phyloP scores from a whole-genome alignment of 2,888 invertebrate genomes.

The Drosophila yooni region DNA sequence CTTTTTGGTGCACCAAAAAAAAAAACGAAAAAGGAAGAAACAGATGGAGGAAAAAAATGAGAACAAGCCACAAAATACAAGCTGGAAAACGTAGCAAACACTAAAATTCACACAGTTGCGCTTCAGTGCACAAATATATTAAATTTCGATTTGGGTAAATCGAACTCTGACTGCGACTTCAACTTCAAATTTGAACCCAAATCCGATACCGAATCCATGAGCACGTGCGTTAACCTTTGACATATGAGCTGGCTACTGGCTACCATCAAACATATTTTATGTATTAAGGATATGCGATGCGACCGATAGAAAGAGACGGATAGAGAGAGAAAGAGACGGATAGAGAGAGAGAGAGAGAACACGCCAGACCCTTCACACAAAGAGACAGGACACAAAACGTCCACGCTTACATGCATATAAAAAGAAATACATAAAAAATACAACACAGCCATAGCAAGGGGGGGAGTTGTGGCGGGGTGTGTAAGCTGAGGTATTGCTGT shows the following conservation, averaged over 20 bases:
- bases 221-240: constrained; percentile 83
- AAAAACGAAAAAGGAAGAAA: constrained; percentile 5
- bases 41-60: constrained; percentile 8
- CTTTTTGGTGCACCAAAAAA: constrained; percentile 28
- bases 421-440: constrained; percentile 20
- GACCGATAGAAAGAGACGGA: constrained; percentile 7
- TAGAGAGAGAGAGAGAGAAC: constrained; percentile 10
- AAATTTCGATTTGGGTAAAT: constrained; percentile 72
- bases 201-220: constrained; percentile 58
- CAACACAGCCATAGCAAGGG: constrained; percentile 5
- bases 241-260: constrained; percentile 70
- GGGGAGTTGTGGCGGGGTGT: background rate
- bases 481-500: background rate
- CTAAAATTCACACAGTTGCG: constrained; percentile 62
- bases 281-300: constrained; percentile 70
- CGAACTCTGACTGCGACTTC: constrained; percentile 33
- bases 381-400: constrained; percentile 22
- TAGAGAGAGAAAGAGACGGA: constrained; percentile 9
- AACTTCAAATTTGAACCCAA: constrained; percentile 32
- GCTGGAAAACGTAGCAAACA: constrained; percentile 33
- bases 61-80: constrained; percentile 52
- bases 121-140: constrained; percentile 74
- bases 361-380: constrained; percentile 4
- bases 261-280: constrained; percentile 81
- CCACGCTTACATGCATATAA: constrained; percentile 34